Evolutionary conservation across 2,888 invertebrate species (phyloP).

Genomic region (Acronicta leporina): DNA sequence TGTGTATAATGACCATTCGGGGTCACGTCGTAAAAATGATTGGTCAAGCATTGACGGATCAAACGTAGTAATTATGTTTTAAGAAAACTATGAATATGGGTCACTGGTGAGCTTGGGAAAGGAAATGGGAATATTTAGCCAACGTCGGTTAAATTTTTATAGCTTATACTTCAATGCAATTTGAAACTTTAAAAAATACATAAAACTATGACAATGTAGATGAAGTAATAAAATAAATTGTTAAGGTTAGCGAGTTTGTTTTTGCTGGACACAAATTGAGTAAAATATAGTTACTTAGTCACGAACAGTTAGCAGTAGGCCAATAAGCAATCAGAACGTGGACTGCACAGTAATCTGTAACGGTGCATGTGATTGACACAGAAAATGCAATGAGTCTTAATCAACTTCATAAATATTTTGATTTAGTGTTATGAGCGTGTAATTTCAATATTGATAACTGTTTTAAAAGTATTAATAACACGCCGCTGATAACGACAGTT

Average conservation of each 20-base stretch:
- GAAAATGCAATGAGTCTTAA: conserved; percentile 54
- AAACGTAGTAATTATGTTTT: conserved; percentile 73
- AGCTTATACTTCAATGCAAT: conserved; percentile 17
- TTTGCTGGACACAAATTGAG: conserved; percentile 31
- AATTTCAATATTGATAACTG: not conserved
- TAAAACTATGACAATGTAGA: conserved; percentile 30
- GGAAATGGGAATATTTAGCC: conserved; percentile 67
- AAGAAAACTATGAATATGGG: conserved; percentile 78
- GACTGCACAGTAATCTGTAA: conserved; percentile 56
- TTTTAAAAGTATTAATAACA: too few species aligned
- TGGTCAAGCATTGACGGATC: conserved; percentile 84
- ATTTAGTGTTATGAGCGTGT: not conserved
- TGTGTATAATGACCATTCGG: conserved; percentile 72
- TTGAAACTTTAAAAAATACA: conserved; percentile 28
- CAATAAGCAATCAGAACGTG: conserved; percentile 52
- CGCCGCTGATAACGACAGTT: too few species aligned
- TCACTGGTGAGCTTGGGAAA: conserved; percentile 82
- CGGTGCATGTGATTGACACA: conserved; percentile 57
- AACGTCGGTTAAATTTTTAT: conserved; percentile 48
- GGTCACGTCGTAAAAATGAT: conserved; percentile 80
- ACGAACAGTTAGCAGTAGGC: conserved; percentile 50
- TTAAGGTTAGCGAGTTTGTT: conserved; percentile 14
- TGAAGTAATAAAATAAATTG: conserved; percentile 24
- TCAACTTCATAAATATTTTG: conserved; percentile 27
- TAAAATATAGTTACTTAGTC: conserved; percentile 33